phyloP scores from a whole-genome alignment of 2,113 vertebrate genomes.

The Phylloscopus whistleri region DNA sequence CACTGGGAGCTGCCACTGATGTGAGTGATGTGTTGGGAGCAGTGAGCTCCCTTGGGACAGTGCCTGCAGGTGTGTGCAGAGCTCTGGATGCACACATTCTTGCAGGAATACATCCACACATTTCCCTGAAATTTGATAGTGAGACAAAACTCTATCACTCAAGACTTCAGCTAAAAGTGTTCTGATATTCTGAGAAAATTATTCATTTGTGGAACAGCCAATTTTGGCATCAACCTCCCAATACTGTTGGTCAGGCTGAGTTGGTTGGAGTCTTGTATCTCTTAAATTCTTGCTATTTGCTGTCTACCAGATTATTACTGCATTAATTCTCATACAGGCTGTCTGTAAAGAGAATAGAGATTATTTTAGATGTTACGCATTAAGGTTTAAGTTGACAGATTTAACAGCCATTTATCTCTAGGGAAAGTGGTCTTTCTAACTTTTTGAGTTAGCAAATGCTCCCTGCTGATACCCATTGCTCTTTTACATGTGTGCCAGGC shows the following conservation, averaged over 20 bases:
- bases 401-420: slow-evolving; percentile 55
- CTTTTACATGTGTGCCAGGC: slow-evolving; percentile 48
- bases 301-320: slow-evolving; percentile 1
- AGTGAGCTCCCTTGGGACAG: background rate
- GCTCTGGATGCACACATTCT: rapidly evolving
- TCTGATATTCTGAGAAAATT: background rate
- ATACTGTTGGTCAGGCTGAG: background rate
- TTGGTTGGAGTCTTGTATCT: background rate
- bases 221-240: background rate
- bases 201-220: background rate
- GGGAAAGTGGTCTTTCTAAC: slow-evolving; percentile 41
- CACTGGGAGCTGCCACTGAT: background rate
- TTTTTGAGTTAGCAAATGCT: slow-evolving; percentile 53
- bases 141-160: background rate
- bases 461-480: slow-evolving; percentile 57
- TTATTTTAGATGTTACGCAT: slow-evolving; percentile 8
- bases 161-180: background rate
- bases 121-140: background rate
- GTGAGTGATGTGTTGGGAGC: background rate
- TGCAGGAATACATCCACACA: background rate
- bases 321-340: background rate
- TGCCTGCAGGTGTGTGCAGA: background rate
- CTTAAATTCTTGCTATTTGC: background rate
- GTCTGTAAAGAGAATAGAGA: background rate
- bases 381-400: slow-evolving; percentile 51